Percentiles rank a stretch among this genome's conserved stretches.
These are phyloP conservation scores for Petrocephalus zakoni DNA, from an alignment of 2,113 vertebrate species.

Conservation along the genomic window DNA sequence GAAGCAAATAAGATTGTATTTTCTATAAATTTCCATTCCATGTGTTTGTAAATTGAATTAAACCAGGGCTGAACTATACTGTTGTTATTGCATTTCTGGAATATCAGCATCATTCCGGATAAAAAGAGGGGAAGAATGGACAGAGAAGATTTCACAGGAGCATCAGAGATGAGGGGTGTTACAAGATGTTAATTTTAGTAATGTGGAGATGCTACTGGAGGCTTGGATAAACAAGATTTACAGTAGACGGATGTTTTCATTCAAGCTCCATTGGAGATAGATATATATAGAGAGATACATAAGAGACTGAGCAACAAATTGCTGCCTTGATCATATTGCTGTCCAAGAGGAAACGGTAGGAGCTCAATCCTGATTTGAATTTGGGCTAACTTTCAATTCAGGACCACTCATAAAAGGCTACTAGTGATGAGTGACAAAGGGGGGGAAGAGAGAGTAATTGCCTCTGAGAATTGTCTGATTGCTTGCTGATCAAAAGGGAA, in stretches of 20 bases:
- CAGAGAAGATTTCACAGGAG: background rate
- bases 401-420: background rate
- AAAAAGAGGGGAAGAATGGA: background rate
- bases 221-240: background rate
- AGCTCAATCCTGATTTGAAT: background rate
- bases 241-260: background rate
- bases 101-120: background rate
- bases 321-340: background rate
- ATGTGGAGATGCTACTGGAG: background rate
- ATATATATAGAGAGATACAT: too few relatives aligned
- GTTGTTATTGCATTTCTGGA: background rate
- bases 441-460: background rate
- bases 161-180: background rate
- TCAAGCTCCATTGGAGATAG: background rate
- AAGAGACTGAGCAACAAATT: background rate
- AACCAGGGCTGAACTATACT: background rate
- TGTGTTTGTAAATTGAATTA: background rate
- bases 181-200: background rate
- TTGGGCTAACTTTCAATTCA: background rate
- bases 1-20: background rate
- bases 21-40: background rate
- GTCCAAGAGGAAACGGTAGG: background rate
- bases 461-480: background rate
- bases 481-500: background rate
- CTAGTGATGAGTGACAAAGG: background rate